Evolutionary conservation across 2,113 vertebrate genomes (phyloP).

Genomic region (Coryphaenoides rupestris): DNA sequence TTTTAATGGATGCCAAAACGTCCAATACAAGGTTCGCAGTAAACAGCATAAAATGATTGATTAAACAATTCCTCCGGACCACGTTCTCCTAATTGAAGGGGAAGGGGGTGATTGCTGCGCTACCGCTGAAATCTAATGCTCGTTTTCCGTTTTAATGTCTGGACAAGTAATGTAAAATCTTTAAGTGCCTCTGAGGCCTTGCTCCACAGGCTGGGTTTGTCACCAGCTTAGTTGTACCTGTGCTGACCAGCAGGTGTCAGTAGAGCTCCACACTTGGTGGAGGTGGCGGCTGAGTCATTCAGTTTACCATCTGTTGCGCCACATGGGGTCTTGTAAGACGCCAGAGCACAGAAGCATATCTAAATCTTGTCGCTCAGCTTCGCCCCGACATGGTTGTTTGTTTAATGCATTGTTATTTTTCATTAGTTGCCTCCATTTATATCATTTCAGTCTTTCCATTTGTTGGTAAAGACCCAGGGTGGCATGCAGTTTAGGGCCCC

Average conservation of each 20-base stretch:
- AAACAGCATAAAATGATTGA: conserved; percentile 14
- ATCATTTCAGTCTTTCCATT: background rate
- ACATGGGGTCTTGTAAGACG: conserved; percentile 46
- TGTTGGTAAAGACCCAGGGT: no score
- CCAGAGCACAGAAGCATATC: conserved; percentile 41
- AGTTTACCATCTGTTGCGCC: conserved; percentile 62
- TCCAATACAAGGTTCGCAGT: background rate
- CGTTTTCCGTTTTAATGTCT: background rate
- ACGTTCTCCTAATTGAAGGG: background rate
- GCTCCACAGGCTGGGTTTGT: no score
- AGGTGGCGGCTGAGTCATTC: conserved; percentile 38
- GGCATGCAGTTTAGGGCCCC: no score
- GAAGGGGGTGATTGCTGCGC: background rate
- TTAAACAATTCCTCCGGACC: conserved; percentile 8
- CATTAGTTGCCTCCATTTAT: conserved; percentile 2
- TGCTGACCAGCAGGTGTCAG: conserved; percentile 58
- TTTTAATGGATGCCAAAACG: conserved; percentile 23
- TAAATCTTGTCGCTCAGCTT: conserved; percentile 39
- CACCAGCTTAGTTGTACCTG: no score
- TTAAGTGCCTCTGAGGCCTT: no score
- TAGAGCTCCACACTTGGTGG: conserved; percentile 42
- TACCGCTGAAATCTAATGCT: background rate
- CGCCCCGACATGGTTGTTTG: background rate
- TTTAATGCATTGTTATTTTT: no score
- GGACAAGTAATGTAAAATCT: no score